These are phyloP conservation scores for Thymelicus acteon DNA, from an alignment of 2,888 invertebrate genomes.

Conservation along the genomic window DNA sequence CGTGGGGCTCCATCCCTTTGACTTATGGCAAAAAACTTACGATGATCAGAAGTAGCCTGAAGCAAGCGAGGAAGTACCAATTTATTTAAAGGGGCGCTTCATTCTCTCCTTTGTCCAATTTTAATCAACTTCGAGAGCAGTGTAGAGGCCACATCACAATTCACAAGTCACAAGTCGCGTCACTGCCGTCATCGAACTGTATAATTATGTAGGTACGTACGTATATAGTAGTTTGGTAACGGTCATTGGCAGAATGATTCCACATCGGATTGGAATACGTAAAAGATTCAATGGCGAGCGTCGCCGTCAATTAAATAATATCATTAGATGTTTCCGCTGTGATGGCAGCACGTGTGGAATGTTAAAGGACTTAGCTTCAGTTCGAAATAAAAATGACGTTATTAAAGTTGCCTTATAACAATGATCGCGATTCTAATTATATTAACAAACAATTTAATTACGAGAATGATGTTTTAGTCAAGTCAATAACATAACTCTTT, in stretches of 20 bases:
- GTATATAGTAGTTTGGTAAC: background rate
- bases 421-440: no score
- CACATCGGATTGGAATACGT: conserved; percentile 1
- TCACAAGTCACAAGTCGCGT: background rate
- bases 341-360: conserved; percentile 1
- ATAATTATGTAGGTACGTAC: background rate
- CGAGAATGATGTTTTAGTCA: no score
- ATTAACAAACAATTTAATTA: no score
- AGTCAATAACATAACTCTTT: no score
- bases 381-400: background rate
- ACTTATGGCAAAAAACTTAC: no score
- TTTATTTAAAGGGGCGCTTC: no score
- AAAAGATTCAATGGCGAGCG: conserved; percentile 6
- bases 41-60: no score
- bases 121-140: background rate
- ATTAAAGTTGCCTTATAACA: background rate
- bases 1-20: no score
- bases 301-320: conserved; percentile 10
- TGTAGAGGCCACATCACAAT: background rate
- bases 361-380: background rate
- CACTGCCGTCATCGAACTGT: background rate
- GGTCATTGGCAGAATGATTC: conserved; percentile 11
- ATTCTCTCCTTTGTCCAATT: no score
- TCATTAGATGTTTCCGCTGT: conserved; percentile 10
- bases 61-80: no score